These are phyloP conservation scores for Lacerta bilineata DNA, from an alignment of 2,797 vertebrate species.

Conservation along the genomic window DNA sequence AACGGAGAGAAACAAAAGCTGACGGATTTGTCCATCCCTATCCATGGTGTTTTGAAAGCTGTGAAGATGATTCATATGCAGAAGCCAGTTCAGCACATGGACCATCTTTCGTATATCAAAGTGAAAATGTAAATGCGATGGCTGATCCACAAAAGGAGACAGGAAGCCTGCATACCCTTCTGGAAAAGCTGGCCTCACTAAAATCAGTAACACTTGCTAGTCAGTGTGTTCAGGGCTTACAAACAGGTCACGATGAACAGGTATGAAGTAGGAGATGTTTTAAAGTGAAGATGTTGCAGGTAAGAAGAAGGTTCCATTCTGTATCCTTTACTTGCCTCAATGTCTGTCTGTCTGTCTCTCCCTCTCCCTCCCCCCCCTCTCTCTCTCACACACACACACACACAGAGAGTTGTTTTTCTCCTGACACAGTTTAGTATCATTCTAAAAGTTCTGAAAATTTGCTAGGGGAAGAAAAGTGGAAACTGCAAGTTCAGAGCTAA, in stretches of 20 bases:
- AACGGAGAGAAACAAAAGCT: too few relatives aligned
- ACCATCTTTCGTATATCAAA: too few relatives aligned
- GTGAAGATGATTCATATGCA: not conserved
- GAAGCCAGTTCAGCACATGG: not conserved
- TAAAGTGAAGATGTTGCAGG: not conserved
- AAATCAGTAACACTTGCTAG: too few relatives aligned
- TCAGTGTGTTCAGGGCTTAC: too few relatives aligned
- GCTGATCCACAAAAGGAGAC: too few relatives aligned
- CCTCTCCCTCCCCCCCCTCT: not conserved
- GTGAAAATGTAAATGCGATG: too few relatives aligned
- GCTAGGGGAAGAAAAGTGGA: not conserved
- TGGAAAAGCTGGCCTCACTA: too few relatives aligned
- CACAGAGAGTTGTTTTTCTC: not conserved
- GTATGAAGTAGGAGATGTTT: not conserved
- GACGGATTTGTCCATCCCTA: too few relatives aligned
- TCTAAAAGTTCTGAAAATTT: not conserved
- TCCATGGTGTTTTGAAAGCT: too few relatives aligned
- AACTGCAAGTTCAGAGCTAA: not conserved
- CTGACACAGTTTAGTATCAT: not conserved
- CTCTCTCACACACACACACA: not conserved
- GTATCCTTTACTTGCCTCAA: not conserved
- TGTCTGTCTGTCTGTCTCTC: not conserved
- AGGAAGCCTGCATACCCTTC: too few relatives aligned
- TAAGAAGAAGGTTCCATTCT: not conserved
- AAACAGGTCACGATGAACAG: not conserved